phyloP scores from a whole-genome alignment of 1,140 invertebrate species.

The Druon quercuslanigerum region DNA sequence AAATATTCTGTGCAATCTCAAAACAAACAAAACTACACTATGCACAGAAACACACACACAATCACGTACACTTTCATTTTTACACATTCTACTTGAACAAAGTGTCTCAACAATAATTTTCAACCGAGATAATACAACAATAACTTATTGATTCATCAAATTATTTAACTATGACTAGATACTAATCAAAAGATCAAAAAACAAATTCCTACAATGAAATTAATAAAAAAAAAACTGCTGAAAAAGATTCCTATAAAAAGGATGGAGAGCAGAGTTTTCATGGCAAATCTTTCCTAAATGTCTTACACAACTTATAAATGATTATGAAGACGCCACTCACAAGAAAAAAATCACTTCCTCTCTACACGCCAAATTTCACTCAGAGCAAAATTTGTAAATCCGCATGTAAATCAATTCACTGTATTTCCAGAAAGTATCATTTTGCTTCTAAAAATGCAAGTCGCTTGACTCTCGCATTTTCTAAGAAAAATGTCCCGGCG shows the following conservation, averaged over 20 bases:
- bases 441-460: too few species aligned
- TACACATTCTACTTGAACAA: slow-evolving; percentile 7
- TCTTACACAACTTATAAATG: too few species aligned
- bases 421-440: too few species aligned
- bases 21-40: neutral
- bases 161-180: slow-evolving; percentile 24
- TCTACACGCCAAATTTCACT: too few species aligned
- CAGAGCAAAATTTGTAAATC: too few species aligned
- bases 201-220: neutral
- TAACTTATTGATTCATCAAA: slow-evolving; percentile 24
- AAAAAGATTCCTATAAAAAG: too few species aligned
- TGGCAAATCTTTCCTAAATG: too few species aligned
- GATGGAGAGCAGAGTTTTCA: too few species aligned
- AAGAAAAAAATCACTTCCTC: too few species aligned
- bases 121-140: slow-evolving; percentile 1
- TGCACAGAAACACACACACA: slow-evolving; percentile 21
- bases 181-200: neutral
- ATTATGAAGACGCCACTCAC: too few species aligned
- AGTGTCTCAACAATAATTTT: neutral
- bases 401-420: too few species aligned
- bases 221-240: slow-evolving; percentile 9
- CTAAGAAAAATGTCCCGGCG: slow-evolving; percentile 25
- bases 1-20: slow-evolving; percentile 5
- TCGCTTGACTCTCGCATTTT: neutral
- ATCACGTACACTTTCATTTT: slow-evolving; percentile 12